phyloP scores from a whole-genome alignment of 2,113 vertebrate species.

The Cebus imitator region DNA sequence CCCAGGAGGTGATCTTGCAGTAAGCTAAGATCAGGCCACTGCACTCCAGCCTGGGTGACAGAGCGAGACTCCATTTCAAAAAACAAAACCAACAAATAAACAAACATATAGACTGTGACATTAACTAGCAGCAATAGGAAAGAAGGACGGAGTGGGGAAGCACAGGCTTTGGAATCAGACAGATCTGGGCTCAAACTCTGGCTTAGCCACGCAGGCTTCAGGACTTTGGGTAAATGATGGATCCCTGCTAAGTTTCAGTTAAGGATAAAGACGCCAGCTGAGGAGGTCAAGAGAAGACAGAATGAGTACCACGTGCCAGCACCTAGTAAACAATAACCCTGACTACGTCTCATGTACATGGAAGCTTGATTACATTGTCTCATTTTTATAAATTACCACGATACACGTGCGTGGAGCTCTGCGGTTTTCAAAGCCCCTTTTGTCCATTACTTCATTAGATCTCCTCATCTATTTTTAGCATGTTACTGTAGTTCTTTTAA shows the following conservation, averaged over 20 bases:
- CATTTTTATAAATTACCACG: background rate
- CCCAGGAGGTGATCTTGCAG: too few relatives aligned
- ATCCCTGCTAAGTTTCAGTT: background rate
- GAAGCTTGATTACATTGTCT: background rate
- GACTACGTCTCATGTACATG: rapidly evolving
- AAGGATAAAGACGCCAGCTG: background rate
- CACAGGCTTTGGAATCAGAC: background rate
- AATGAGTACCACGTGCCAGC: background rate
- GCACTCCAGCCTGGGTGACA: too few relatives aligned
- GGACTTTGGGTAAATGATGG: background rate
- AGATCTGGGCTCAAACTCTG: background rate
- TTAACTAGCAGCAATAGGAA: background rate
- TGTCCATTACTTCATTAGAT: background rate
- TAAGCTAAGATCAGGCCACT: too few relatives aligned
- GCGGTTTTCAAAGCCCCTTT: background rate
- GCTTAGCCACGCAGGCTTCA: background rate
- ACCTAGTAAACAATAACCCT: background rate
- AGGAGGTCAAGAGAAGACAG: background rate
- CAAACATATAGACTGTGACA: background rate
- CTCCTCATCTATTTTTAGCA: slow-evolving; percentile 36
- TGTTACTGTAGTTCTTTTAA: slow-evolving; percentile 30
- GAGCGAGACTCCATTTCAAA: too few relatives aligned
- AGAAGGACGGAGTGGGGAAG: background rate
- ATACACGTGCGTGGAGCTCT: background rate
- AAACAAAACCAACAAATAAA: too few relatives aligned